Percentiles rank a stretch among this genome's conserved stretches.
Conservation (phyloP, 2,113 vertebrate genomes). For the Odocoileus hemionus region DNA sequence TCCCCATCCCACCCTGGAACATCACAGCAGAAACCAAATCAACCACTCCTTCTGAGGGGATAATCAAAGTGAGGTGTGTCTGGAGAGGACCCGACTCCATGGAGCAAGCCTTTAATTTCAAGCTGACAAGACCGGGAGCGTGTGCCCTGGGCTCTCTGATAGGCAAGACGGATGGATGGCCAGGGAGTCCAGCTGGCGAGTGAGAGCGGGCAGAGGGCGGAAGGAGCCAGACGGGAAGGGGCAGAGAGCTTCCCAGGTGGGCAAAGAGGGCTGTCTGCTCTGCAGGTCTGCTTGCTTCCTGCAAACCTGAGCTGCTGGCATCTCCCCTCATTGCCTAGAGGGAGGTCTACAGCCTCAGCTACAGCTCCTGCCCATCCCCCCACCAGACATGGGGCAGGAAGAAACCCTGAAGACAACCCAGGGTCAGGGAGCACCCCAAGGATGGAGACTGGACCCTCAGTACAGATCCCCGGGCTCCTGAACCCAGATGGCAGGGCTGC, state of each 20-base stretch:
- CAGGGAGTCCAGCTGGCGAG: not conserved
- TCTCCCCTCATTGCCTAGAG: fast-evolving
- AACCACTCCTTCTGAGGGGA: not conserved
- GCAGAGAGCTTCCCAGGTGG: not conserved
- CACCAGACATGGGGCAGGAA: not conserved
- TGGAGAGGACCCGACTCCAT: not conserved
- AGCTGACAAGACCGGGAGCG: slow-evolving; percentile 55
- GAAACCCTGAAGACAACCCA: not conserved
- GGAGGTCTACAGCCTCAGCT: not conserved
- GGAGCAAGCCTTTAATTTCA: slow-evolving; percentile 70
- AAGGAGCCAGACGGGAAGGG: not conserved
- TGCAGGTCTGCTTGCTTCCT: not conserved
- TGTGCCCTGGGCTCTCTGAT: not conserved
- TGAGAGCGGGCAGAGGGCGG: not conserved
- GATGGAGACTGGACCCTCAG: not conserved
- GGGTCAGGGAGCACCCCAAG: not conserved
- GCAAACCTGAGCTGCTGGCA: not conserved
- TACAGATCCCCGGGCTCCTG: not conserved
- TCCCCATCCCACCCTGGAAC: not conserved
- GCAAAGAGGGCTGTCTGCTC: not conserved
- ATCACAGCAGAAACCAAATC: not conserved
- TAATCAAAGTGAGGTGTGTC: slow-evolving; percentile 13
- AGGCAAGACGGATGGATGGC: slow-evolving; percentile 18
- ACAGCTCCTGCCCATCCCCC: not conserved
- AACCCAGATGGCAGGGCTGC: not conserved